A percentile compares a stretch with the other conserved stretches of the same genome.
phyloP scores from a whole-genome alignment of 2,888 invertebrate genomes.

The Torymus tubicola region DNA sequence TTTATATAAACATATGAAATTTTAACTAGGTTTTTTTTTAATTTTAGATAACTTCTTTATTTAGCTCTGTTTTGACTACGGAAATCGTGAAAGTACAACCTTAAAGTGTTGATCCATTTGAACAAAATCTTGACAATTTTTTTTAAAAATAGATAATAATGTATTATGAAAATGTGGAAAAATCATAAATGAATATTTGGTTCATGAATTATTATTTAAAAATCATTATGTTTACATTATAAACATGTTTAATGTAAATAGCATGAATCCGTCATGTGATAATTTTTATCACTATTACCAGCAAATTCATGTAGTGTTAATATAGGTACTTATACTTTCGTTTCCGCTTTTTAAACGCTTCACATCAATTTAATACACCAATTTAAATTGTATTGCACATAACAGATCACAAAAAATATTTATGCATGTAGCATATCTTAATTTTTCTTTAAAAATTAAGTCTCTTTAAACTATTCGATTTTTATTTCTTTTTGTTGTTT shows the following conservation, averaged over 20 bases:
- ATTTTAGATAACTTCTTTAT: too few relatives aligned
- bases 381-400: background rate
- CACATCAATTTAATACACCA: background rate
- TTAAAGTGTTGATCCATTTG: too few relatives aligned
- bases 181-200: too few relatives aligned
- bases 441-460: too few relatives aligned
- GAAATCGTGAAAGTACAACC: too few relatives aligned
- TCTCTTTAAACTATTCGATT: too few relatives aligned
- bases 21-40: too few relatives aligned
- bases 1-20: too few relatives aligned
- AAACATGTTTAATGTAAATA: constrained; percentile 62
- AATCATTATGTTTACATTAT: constrained; percentile 68
- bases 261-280: background rate
- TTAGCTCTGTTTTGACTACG: too few relatives aligned
- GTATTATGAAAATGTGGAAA: background rate
- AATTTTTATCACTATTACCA: too few relatives aligned
- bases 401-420: background rate
- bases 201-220: constrained; percentile 47
- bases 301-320: too few relatives aligned
- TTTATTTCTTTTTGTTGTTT: too few relatives aligned
- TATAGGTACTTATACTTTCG: constrained; percentile 3
- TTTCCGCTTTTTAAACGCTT: background rate
- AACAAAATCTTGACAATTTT: constrained; percentile 2
- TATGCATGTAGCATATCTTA: background rate
- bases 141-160: background rate